A percentile compares a stretch with the other conserved stretches of the same genome.
These are phyloP conservation scores for Cryptoprocta ferox DNA, from an alignment of 2,797 vertebrate species.

Conservation along the genomic window DNA sequence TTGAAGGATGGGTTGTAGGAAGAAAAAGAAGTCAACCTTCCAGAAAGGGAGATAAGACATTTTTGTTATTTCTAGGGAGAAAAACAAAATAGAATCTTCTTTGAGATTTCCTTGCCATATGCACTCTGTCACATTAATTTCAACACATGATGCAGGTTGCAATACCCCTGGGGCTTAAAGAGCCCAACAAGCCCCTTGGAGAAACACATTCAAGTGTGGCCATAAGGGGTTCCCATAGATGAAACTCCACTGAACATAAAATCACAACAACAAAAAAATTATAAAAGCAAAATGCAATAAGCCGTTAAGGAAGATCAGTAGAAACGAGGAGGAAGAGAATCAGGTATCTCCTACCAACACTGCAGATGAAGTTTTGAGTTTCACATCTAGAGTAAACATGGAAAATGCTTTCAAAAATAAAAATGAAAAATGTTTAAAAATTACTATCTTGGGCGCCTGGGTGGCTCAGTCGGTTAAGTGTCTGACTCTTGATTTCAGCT, in stretches of 20 bases:
- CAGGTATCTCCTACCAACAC: not conserved
- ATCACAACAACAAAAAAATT: not conserved
- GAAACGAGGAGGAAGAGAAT: not conserved
- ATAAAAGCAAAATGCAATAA: not conserved
- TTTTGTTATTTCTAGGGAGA: not conserved
- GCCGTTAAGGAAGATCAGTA: not conserved
- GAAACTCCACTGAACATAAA: not conserved
- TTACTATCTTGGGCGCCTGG: not conserved
- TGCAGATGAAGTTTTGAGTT: not conserved
- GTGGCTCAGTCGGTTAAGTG: too few species aligned
- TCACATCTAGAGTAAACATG: not conserved
- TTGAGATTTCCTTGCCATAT: not conserved
- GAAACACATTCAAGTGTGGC: not conserved
- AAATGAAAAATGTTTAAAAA: not conserved
- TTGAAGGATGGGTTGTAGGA: not conserved
- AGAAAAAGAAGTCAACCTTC: not conserved
- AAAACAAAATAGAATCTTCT: not conserved
- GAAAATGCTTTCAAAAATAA: not conserved
- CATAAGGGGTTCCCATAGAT: not conserved
- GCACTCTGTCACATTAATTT: not conserved
- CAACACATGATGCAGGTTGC: too few species aligned
- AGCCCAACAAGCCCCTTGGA: rapidly evolving
- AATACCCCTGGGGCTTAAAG: not conserved
- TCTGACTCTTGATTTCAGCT: too few species aligned
- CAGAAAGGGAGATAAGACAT: not conserved